Conservation (phyloP, 2,797 vertebrate genomes). For the Acridotheres tristis region DNA sequence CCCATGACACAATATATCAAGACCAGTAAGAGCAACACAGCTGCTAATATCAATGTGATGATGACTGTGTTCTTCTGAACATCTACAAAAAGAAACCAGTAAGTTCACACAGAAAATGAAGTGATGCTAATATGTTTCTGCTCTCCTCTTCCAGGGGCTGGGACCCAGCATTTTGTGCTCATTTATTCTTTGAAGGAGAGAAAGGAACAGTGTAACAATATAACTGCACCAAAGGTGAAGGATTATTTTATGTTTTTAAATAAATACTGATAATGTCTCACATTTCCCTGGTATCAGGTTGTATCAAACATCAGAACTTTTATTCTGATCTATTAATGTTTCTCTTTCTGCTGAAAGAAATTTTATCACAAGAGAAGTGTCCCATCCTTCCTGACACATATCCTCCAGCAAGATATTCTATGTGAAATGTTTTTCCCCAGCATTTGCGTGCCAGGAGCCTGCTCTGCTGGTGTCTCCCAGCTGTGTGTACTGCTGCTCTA, state of each 20-base stretch:
- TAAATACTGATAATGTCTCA: not conserved
- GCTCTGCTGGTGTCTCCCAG: not conserved
- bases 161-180: not conserved
- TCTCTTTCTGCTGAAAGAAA: not conserved
- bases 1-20: not conserved
- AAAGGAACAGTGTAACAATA: not conserved
- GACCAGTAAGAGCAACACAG: rapidly evolving
- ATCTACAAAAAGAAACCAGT: not conserved
- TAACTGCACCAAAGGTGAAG: not conserved
- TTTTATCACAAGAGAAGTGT: not conserved
- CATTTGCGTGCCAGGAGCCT: not conserved
- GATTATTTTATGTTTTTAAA: not conserved
- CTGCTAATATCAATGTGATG: rapidly evolving
- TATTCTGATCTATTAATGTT: not conserved
- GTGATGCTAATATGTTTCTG: not conserved
- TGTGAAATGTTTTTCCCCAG: not conserved
- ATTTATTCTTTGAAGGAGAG: not conserved
- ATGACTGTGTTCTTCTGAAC: not conserved
- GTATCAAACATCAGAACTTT: not conserved
- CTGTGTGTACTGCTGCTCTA: not conserved
- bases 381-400: not conserved
- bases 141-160: not conserved
- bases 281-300: not conserved
- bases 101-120: not conserved
- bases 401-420: not conserved